Evolutionary conservation across 2,113 vertebrate species (phyloP).

Genomic region (Calonectris borealis): DNA sequence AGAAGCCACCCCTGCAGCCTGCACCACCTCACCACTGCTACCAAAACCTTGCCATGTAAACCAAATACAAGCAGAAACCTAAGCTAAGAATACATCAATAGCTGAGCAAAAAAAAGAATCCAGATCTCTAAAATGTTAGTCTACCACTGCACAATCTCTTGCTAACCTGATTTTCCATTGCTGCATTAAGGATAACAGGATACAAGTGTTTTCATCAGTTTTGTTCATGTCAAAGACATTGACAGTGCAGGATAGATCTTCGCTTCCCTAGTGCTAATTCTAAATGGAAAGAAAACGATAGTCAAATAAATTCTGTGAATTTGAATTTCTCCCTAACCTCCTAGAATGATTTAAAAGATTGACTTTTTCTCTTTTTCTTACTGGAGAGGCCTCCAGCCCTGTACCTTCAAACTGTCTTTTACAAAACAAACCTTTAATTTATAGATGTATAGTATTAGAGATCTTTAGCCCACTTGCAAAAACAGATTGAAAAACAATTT

Average conservation of each 20-base stretch:
- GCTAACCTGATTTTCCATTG: not conserved
- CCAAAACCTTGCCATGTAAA: not conserved
- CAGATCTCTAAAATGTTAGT: not conserved
- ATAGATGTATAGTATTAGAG: not conserved
- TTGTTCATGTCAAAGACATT: not conserved
- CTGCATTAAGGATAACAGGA: not conserved
- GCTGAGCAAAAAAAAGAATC: not conserved
- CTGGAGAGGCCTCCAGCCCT: not conserved
- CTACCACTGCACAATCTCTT: not conserved
- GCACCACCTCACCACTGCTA: rapidly evolving
- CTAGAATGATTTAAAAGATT: not conserved
- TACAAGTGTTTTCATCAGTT: not conserved
- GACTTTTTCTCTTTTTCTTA: not conserved
- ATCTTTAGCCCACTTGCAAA: not conserved
- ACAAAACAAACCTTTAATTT: not conserved
- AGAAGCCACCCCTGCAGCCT: not conserved
- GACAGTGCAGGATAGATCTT: not conserved
- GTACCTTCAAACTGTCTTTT: not conserved
- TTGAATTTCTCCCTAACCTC: not conserved
- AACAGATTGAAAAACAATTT: not conserved
- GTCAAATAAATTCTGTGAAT: not conserved
- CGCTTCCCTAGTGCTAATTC: not conserved
- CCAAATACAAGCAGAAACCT: not conserved
- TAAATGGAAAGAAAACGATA: not conserved
- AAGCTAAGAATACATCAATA: not conserved